Evolutionary conservation across 2,888 invertebrate species (phyloP), one percentile per base, ranked within the genome.

Genomic region (Apotomis betuletana): DNA sequence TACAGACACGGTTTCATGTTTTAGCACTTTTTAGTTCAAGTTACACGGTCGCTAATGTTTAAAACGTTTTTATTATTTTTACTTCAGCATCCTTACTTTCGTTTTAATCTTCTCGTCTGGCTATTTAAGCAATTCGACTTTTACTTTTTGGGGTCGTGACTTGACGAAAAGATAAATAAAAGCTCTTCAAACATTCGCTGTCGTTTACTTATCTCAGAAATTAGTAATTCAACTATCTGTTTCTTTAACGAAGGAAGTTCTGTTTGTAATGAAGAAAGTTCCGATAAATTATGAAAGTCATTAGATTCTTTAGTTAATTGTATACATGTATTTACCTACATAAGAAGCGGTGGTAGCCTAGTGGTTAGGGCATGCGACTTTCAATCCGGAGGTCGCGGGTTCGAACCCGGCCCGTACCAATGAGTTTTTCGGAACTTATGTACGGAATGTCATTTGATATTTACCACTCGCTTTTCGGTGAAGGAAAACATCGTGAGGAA

Each of bases 111-210:
- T 78, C 74, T 78, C 74, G 79, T 77, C 74, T 76, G 75, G 75
- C 78, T 82, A 81, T 83, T 84, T 81, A 77, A 82, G 82, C 80
- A 80, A 78, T 77, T 71, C 69, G 78, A 86, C 87, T 89, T 89
- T 90, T 87, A 87, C 87, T 87, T 87, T 86, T 86, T 83, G 76
- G 75, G 79, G 80, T 85, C 85, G 85, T 85, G 85, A 88, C 84
- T 86, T 78, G 76, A 71, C 78, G 64, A 69, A 77, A 77, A 78
- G 76, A 80, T 81, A 81, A 81, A 79, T 74, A 79, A 74, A 57
- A 13, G 58, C 65, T 69, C 52, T 68, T 64, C 54, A 27, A 59
- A 68, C 54, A 62, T 46, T 58, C 52, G 46, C 55, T 62, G 58
- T 62, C 51, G 49, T 49, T 65, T 57, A 65, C 64, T 65, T 60